These are phyloP conservation scores for Hetaerina titia DNA, from an alignment of 2,888 invertebrate genomes.

Conservation along the genomic window DNA sequence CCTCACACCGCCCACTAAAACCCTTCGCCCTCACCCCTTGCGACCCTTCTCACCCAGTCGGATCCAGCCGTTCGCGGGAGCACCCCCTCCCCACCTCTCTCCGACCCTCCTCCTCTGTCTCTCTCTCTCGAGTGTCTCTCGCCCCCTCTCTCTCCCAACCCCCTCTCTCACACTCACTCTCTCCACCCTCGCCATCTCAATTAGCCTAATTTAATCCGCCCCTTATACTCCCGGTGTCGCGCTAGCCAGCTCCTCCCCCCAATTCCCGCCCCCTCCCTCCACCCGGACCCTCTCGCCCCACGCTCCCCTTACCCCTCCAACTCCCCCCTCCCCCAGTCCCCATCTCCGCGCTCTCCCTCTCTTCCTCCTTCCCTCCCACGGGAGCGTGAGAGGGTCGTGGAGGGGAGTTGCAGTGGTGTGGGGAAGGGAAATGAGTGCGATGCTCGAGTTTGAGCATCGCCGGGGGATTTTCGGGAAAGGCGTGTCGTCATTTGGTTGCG, in stretches of 20 bases:
- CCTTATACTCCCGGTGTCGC: conserved; percentile 32
- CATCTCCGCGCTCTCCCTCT: neutral
- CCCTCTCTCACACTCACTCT: neutral
- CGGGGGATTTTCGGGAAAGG: too few species aligned
- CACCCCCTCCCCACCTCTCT: neutral
- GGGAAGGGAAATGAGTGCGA: too few species aligned
- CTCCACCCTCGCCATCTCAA: neutral
- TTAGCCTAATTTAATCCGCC: conserved; percentile 39
- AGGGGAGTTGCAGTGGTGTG: too few species aligned
- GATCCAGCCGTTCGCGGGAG: neutral
- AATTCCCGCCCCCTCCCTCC: neutral
- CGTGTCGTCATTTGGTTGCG: too few species aligned
- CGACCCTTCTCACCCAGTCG: too few species aligned
- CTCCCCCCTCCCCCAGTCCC: neutral
- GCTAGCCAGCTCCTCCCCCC: conserved; percentile 19
- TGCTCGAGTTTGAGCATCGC: too few species aligned
- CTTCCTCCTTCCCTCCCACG: neutral
- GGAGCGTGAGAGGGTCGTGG: too few species aligned
- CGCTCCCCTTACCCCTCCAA: neutral
- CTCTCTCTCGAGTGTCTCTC: neutral
- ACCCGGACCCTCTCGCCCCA: neutral
- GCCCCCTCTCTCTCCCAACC: neutral
- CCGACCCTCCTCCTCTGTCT: neutral
- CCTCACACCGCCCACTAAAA: neutral
- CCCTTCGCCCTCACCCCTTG: too few species aligned